Conservation (phyloP, 1,140 invertebrate species). For the Ctenoplectra terminalis region DNA sequence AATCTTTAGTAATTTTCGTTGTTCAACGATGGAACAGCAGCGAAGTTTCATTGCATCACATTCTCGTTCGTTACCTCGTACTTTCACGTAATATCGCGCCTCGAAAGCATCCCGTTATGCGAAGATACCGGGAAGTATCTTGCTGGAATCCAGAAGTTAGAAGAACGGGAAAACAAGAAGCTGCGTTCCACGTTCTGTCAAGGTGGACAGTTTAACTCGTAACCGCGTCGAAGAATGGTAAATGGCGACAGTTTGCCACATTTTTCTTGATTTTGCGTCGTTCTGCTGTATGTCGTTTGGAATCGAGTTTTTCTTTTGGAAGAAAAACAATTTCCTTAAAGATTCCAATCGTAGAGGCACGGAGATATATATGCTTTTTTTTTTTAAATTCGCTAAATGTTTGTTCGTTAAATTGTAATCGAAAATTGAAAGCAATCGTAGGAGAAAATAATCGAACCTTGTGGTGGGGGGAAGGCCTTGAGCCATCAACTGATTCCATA, state of each 20-base stretch:
- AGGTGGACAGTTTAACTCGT: neutral
- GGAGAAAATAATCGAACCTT: no score
- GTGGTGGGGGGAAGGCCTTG: no score
- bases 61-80: neutral
- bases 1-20: no score
- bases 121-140: neutral
- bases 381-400: no score
- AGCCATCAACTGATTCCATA: neutral
- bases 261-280: neutral
- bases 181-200: neutral
- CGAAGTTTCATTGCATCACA: neutral
- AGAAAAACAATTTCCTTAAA: no score
- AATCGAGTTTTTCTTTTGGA: neutral
- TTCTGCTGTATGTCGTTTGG: neutral
- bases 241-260: neutral
- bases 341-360: no score
- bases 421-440: no score
- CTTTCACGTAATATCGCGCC: neutral
- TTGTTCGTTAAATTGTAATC: no score
- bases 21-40: neutral
- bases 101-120: slow-evolving; percentile 5
- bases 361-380: no score
- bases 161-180: neutral
- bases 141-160: neutral
- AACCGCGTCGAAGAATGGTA: slow-evolving; percentile 1